Conservation (phyloP, 2,888 invertebrate species). For the Dioctria rufipes region DNA sequence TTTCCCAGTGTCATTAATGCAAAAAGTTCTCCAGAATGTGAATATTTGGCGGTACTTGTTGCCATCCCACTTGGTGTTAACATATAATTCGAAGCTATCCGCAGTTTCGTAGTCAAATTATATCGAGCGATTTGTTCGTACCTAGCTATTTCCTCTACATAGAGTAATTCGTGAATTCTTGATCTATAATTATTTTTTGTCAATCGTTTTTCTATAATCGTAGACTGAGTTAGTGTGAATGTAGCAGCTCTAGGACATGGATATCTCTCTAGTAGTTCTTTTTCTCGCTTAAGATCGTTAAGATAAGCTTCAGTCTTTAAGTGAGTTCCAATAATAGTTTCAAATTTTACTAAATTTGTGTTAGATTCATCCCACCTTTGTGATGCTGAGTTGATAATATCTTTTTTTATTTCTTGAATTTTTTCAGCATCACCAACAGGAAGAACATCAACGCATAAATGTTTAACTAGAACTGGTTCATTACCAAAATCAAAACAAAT, state of each 20-base stretch:
- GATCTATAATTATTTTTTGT: slow-evolving; percentile 81
- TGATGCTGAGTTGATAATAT: slow-evolving; percentile 76
- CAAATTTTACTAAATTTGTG: slow-evolving; percentile 73
- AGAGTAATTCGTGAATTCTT: slow-evolving; percentile 82
- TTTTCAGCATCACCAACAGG: slow-evolving; percentile 78
- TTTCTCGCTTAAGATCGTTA: slow-evolving; percentile 73
- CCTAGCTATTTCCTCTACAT: slow-evolving; percentile 84
- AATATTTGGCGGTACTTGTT: slow-evolving; percentile 82
- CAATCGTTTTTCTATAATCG: slow-evolving; percentile 76
- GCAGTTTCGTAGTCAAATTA: slow-evolving; percentile 78
- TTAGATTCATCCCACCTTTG: slow-evolving; percentile 77
- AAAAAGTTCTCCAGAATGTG: slow-evolving; percentile 83
- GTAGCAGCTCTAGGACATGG: slow-evolving; percentile 79
- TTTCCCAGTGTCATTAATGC: slow-evolving; percentile 81
- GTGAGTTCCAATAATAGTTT: slow-evolving; percentile 74
- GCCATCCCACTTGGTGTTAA: slow-evolving; percentile 79
- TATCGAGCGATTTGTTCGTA: slow-evolving; percentile 79
- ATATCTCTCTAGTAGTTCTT: slow-evolving; percentile 75
- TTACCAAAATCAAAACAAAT: slow-evolving; percentile 83
- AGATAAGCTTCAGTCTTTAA: slow-evolving; percentile 71
- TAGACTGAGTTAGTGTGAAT: slow-evolving; percentile 79
- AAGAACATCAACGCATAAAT: slow-evolving; percentile 83
- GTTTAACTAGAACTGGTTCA: slow-evolving; percentile 77
- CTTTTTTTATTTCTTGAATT: slow-evolving; percentile 77
- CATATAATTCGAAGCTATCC: slow-evolving; percentile 79